These are phyloP conservation scores for Danio albolineatus DNA, from an alignment of 2,797 vertebrate species.

Conservation along the genomic window DNA sequence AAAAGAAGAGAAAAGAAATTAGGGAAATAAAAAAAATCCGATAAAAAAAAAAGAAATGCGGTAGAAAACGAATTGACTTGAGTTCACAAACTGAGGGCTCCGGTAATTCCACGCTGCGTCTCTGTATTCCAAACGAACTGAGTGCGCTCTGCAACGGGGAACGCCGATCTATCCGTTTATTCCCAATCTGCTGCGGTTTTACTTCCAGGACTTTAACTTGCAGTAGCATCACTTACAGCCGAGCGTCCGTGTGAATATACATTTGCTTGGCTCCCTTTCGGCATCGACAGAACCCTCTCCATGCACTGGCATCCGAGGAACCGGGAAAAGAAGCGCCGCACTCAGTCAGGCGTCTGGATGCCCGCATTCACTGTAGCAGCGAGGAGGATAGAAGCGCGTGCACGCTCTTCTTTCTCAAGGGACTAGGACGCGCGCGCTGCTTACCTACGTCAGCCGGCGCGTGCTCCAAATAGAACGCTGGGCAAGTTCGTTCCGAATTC, in stretches of 20 bases:
- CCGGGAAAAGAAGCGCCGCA: constrained; percentile 77
- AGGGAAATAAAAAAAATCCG: constrained; percentile 27
- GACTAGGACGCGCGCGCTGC: constrained; percentile 76
- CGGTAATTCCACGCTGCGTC: constrained; percentile 80
- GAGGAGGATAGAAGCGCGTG: constrained; percentile 72
- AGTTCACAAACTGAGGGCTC: constrained; percentile 64
- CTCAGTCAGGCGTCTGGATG: constrained; percentile 78
- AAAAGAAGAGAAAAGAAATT: constrained; percentile 50
- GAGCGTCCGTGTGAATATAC: constrained; percentile 37
- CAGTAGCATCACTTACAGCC: constrained; percentile 46
- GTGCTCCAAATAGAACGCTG: constrained; percentile 52
- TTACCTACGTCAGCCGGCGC: constrained; percentile 78
- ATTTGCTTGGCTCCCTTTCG: constrained; percentile 51
- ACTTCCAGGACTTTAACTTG: constrained; percentile 66
- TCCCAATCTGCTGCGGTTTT: constrained; percentile 69
- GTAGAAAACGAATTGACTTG: constrained; percentile 69
- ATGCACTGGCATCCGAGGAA: constrained; percentile 73
- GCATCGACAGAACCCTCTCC: constrained; percentile 57
- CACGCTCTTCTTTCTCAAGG: constrained; percentile 72
- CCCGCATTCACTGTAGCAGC: constrained; percentile 77
- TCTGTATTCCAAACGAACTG: constrained; percentile 76
- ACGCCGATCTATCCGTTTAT: constrained; percentile 53
- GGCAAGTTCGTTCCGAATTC: constrained; percentile 23
- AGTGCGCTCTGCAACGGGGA: constrained; percentile 67
- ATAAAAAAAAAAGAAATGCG: constrained; percentile 28